phyloP scores from a whole-genome alignment of 2,888 invertebrate species.

The Mycalesis mineus region DNA sequence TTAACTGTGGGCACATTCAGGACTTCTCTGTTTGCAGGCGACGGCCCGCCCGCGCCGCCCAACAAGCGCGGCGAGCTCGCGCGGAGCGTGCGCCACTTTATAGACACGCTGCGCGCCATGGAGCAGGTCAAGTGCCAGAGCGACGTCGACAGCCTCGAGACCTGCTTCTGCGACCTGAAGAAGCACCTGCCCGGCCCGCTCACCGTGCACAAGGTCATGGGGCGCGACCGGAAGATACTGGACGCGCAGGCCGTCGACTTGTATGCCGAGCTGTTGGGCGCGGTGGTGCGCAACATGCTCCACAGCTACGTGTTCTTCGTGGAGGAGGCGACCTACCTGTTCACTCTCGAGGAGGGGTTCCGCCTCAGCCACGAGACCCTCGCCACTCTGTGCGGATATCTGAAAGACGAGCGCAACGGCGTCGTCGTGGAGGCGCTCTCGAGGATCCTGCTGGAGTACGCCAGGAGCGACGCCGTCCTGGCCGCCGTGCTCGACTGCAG shows the following conservation, averaged over 20 bases:
- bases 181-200: constrained; percentile 75
- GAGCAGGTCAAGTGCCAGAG: constrained; percentile 49
- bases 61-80: constrained; percentile 13
- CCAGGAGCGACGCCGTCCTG: constrained; percentile 79
- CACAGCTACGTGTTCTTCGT: constrained; percentile 79
- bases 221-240: constrained; percentile 60
- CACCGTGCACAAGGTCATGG: constrained; percentile 82
- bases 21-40: constrained; percentile 61
- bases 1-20: constrained; percentile 73
- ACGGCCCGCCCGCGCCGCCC: constrained; percentile 3
- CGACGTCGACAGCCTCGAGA: constrained; percentile 43
- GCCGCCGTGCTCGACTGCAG: constrained; percentile 65
- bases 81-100: constrained; percentile 45
- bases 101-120: constrained; percentile 47
- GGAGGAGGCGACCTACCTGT: constrained; percentile 59
- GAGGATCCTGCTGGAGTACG: constrained; percentile 62
- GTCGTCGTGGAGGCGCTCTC: constrained; percentile 52
- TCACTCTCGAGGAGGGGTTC: constrained; percentile 76
- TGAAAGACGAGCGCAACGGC: constrained; percentile 60
- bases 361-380: constrained; percentile 68
- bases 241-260: constrained; percentile 53
- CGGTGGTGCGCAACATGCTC: constrained; percentile 69
- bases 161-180: constrained; percentile 33
- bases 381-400: constrained; percentile 57
- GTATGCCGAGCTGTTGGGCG: constrained; percentile 73